phyloP scores from a whole-genome alignment of 2,888 invertebrate genomes.

The Brachylomia viminalis region DNA sequence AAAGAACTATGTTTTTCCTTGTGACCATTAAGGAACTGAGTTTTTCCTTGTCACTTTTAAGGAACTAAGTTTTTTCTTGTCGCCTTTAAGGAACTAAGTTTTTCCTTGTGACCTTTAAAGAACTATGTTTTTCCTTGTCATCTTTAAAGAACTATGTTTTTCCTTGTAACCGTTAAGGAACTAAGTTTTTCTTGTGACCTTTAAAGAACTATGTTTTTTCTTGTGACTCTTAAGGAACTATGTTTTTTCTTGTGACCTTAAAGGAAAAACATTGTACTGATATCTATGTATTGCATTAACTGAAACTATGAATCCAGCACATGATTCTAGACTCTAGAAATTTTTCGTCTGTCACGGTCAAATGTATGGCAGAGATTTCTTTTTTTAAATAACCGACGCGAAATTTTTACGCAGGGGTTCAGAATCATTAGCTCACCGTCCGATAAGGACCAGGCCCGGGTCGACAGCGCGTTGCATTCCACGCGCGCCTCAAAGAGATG shows the following conservation, averaged over 20 bases:
- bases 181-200: background rate
- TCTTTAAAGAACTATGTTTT: background rate
- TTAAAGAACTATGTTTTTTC: background rate
- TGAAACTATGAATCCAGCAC: no score
- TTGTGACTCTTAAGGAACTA: no score
- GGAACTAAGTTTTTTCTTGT: background rate
- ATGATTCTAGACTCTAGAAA: no score
- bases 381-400: no score
- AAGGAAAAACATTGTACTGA: background rate
- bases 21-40: background rate
- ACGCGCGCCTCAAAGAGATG: no score
- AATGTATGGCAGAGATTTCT: no score
- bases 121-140: background rate
- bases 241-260: background rate
- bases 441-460: no score
- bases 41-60: background rate
- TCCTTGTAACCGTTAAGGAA: background rate
- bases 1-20: background rate
- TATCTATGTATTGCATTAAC: background rate
- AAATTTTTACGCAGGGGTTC: no score
- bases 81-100: background rate
- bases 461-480: no score
- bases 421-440: no score
- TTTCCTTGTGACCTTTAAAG: background rate
- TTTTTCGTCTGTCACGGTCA: no score